Evolutionary conservation across 2,113 vertebrate species (phyloP).

Genomic region (Perca schrenkii): DNA sequence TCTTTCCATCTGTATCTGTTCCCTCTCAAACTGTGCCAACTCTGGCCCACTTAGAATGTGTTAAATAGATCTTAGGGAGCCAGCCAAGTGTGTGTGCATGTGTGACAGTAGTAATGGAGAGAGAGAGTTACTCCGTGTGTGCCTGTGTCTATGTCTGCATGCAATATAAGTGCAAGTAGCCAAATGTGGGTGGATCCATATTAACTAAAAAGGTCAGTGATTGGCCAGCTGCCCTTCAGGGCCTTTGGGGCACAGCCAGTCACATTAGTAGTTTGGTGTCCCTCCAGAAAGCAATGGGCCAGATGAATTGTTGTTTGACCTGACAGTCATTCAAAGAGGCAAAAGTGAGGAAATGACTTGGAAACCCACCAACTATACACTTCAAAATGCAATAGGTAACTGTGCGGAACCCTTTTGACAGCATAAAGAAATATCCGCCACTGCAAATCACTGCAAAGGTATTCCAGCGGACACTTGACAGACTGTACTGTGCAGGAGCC

Average conservation of each 20-base stretch:
- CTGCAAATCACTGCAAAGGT: slow-evolving; percentile 35
- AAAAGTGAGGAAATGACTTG: slow-evolving; percentile 51
- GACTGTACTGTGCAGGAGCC: slow-evolving; percentile 20
- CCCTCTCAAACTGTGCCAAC: slow-evolving; percentile 51
- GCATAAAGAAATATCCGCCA: slow-evolving; percentile 16
- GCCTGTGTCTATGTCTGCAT: neutral
- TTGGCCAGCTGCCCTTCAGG: slow-evolving; percentile 54
- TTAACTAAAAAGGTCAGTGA: slow-evolving; percentile 56
- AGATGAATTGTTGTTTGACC: slow-evolving; percentile 52
- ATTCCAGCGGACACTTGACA: slow-evolving; percentile 14
- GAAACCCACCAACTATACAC: slow-evolving; percentile 34
- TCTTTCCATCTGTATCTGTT: slow-evolving; percentile 34
- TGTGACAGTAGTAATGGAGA: slow-evolving; percentile 3
- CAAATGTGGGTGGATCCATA: slow-evolving; percentile 49
- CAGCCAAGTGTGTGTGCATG: slow-evolving; percentile 42
- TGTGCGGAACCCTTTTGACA: slow-evolving; percentile 27
- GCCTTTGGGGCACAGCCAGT: slow-evolving; percentile 58
- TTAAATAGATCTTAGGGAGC: slow-evolving; percentile 57
- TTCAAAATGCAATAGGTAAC: slow-evolving; percentile 34
- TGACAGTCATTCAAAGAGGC: slow-evolving; percentile 42
- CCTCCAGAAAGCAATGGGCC: slow-evolving; percentile 58
- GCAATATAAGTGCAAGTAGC: slow-evolving; percentile 21
- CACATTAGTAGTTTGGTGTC: slow-evolving; percentile 53
- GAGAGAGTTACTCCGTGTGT: neutral
- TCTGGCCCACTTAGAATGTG: slow-evolving; percentile 55